These are phyloP conservation scores for Tipula confusa DNA, from an alignment of 2,888 invertebrate genomes.

Conservation along the genomic window DNA sequence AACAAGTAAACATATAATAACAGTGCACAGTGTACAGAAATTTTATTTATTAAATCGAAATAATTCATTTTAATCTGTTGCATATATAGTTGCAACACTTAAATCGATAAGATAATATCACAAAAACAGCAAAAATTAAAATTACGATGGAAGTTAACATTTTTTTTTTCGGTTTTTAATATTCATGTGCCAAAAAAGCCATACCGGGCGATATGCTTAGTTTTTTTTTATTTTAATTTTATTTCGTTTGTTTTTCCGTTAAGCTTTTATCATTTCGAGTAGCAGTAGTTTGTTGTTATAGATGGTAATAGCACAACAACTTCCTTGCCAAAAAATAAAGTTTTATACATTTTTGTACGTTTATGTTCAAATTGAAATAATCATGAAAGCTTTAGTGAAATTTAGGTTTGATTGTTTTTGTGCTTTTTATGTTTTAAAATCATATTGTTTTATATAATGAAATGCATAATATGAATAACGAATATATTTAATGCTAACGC, in stretches of 20 bases:
- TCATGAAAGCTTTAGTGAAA: not conserved
- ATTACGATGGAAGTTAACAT: not conserved
- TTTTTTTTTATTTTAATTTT: not conserved
- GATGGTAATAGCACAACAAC: not conserved
- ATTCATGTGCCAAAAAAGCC: conserved; percentile 20
- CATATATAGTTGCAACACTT: conserved; percentile 5
- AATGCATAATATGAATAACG: no score
- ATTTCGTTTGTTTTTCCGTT: not conserved
- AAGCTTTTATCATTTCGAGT: not conserved
- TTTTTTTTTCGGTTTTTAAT: not conserved
- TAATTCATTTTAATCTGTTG: conserved; percentile 25
- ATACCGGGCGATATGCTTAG: not conserved
- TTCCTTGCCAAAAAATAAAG: not conserved
- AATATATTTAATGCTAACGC: no score
- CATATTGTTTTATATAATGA: no score
- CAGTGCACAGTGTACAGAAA: not conserved
- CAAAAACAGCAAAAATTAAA: not conserved
- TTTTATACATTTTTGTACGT: no score
- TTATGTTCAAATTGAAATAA: not conserved
- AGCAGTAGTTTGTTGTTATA: no score
- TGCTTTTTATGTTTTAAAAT: no score
- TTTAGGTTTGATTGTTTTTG: not conserved
- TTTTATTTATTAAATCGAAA: not conserved
- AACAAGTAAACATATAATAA: conserved; percentile 3
- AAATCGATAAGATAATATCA: conserved; percentile 6